Conservation (phyloP, 1,140 invertebrate genomes). For the Solenopsis invicta region DNA sequence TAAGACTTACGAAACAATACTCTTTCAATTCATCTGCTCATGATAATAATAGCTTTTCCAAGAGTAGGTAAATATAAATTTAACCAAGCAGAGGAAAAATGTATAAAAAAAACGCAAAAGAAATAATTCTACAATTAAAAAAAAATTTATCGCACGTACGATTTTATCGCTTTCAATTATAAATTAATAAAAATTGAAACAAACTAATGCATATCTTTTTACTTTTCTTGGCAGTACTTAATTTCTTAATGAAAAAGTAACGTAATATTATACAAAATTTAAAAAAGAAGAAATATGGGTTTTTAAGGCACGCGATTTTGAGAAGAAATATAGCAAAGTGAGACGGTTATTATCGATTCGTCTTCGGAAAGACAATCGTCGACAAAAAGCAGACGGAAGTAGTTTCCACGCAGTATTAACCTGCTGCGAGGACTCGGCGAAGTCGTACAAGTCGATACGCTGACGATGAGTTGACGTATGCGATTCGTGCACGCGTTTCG, state of each 20-base stretch:
- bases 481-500: constrained; percentile 26
- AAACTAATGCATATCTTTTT: neutral
- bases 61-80: neutral
- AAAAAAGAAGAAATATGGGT: neutral
- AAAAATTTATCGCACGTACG: neutral
- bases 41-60: neutral
- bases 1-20: neutral
- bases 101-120: neutral
- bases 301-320: neutral
- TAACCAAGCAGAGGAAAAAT: neutral
- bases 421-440: constrained; percentile 39
- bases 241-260: neutral
- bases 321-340: neutral
- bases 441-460: constrained; percentile 50
- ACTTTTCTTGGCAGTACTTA: neutral
- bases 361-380: constrained; percentile 34
- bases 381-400: constrained; percentile 45
- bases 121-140: neutral
- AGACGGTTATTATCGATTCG: constrained; percentile 44
- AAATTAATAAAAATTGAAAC: constrained; percentile 8
- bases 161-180: neutral
- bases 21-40: neutral
- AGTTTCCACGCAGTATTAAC: constrained; percentile 52
- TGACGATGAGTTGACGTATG: constrained; percentile 23
- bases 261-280: neutral